A percentile compares a stretch with the other conserved stretches of the same genome.
Conservation (phyloP, 2,113 vertebrate species). For the Holacanthus passer region DNA sequence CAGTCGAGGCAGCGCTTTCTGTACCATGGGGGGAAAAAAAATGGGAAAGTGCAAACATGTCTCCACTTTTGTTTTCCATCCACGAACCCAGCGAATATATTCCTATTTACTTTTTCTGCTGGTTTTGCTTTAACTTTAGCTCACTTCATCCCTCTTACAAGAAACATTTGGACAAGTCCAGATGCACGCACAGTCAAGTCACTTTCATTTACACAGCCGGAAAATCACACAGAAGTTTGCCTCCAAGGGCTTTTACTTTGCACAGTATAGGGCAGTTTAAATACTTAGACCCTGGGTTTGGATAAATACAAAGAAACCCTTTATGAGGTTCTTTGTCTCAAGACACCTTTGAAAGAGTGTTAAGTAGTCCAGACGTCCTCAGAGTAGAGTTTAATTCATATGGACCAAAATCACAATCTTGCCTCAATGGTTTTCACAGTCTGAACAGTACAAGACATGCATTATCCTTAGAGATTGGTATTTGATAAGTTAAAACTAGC, state of each 20-base stretch:
- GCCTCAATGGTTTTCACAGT: neutral
- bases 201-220: neutral
- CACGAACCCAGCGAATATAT: conserved; percentile 21
- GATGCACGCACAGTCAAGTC: neutral
- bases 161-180: neutral
- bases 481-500: neutral
- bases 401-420: neutral
- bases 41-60: conserved; percentile 25
- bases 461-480: neutral
- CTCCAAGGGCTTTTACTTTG: neutral
- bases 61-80: conserved; percentile 38
- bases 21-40: neutral
- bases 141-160: neutral
- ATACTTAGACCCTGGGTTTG: neutral
- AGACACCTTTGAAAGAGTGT: neutral
- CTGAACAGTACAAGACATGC: neutral
- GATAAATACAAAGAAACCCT: neutral
- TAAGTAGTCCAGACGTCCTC: neutral
- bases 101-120: conserved; percentile 13
- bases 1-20: conserved; percentile 52
- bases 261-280: neutral
- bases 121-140: conserved; percentile 2
- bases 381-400: neutral
- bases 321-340: neutral
- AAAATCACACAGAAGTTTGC: neutral